These are phyloP conservation scores for Diabrotica balteata DNA, from an alignment of 2,888 invertebrate genomes.

Conservation along the genomic window DNA sequence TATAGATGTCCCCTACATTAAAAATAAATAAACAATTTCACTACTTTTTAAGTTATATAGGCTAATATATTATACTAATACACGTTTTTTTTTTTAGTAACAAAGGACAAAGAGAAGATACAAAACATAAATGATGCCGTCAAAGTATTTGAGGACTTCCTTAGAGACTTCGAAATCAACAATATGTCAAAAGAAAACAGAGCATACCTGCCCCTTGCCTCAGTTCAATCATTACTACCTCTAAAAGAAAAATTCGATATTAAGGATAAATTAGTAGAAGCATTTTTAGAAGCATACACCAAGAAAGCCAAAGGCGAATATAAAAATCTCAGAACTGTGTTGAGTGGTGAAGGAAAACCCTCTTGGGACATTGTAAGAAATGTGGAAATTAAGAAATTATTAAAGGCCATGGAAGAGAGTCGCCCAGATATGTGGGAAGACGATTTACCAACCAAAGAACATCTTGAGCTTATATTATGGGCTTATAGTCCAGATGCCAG, in stretches of 20 bases:
- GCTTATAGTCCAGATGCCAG: constrained; percentile 77
- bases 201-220: constrained; percentile 69
- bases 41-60: too few species aligned
- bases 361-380: constrained; percentile 83
- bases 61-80: too few species aligned
- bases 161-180: constrained; percentile 75
- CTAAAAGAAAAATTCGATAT: constrained; percentile 64
- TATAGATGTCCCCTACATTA: too few species aligned
- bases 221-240: constrained; percentile 65
- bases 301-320: constrained; percentile 71
- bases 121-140: constrained; percentile 78
- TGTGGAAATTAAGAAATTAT: constrained; percentile 66
- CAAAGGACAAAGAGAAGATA: constrained; percentile 78
- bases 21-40: too few species aligned
- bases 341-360: constrained; percentile 63
- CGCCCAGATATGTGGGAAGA: constrained; percentile 69
- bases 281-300: constrained; percentile 71
- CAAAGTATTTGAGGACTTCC: constrained; percentile 73
- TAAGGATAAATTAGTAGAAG: constrained; percentile 60
- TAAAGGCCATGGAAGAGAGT: constrained; percentile 66
- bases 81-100: constrained; percentile 62
- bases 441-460: constrained; percentile 73
- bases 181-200: constrained; percentile 74
- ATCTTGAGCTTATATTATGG: constrained; percentile 75
- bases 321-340: constrained; percentile 74